Evolutionary conservation across 2,888 invertebrate species (phyloP), one percentile per base, ranked within the genome.

Genomic region (Agapostemon virescens): DNA sequence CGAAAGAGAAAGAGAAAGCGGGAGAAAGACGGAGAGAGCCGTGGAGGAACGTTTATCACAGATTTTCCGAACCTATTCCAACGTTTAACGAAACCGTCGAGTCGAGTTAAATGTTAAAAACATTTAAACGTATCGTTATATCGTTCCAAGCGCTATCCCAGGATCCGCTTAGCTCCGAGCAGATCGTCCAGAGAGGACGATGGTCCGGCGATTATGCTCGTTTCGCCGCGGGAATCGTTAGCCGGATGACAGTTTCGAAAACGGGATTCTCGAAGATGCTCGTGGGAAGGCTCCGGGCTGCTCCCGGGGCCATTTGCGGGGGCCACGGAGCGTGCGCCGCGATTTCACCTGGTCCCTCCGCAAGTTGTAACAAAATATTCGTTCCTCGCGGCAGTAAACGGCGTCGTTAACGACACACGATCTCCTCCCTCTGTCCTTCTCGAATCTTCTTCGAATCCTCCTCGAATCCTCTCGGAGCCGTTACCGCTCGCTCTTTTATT

Each of bases 371-470:
- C 92, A 89, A 91, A 92, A 91, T 92, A 91, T 92, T 89, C 88
- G 88, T 89, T 89, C 85, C 88, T 88, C 85, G 87, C 75, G 88
- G 92, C 89, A 89, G 91, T 92, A 92, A 92, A 92, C 90, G 90
- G 88, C 88, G 89, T 89, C 92, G 92, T 92, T 92, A 92, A 92
- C 90, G 90, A 88, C 90, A 81, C 85, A 81, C 85, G 81, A 71
- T 30, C n/a, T n/a, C 77, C 58, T 74, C 40, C 74, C 85, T 79
- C 77, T 81, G 76, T 71, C 78, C 72, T 69, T 77, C 79, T 49
- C 64, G 15, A 49, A 1, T 33, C 17, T n/a, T n/a, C n/a, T n/a
- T n/a, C n/a, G n/a, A n/a, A n/a, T n/a, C n/a, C n/a, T n/a, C n/a
- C n/a, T n/a, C n/a, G n/a, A n/a, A n/a, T n/a, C 82, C 84, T 84